These are phyloP conservation scores for Danaus chrysippus DNA, from an alignment of 2,888 invertebrate genomes.

Conservation along the genomic window DNA sequence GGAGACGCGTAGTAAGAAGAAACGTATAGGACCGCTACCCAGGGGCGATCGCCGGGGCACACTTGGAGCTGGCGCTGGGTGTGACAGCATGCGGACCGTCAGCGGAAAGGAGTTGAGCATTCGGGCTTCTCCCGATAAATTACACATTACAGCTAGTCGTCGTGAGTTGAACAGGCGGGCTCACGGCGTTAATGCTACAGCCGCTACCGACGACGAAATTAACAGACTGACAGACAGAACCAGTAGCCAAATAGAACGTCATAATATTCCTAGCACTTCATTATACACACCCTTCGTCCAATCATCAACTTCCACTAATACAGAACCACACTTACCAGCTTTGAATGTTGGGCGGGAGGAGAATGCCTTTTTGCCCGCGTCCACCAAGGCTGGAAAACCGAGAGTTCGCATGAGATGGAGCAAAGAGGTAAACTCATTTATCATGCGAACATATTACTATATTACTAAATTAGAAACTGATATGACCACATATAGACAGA, in stretches of 20 bases:
- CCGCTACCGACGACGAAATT: conserved; percentile 2
- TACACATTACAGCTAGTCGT: conserved; percentile 8
- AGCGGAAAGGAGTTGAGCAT: too few species aligned
- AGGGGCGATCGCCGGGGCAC: too few species aligned
- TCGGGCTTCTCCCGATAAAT: too few species aligned
- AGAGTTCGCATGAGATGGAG: too few species aligned
- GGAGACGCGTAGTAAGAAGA: conserved; percentile 1
- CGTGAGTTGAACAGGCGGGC: conserved; percentile 9
- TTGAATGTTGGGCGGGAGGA: conserved; percentile 5
- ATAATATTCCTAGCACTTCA: too few species aligned
- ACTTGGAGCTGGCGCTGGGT: too few species aligned
- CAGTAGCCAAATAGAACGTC: neutral
- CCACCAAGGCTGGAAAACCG: too few species aligned
- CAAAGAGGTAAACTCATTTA: too few species aligned
- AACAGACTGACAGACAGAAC: neutral
- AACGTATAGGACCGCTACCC: conserved; percentile 10
- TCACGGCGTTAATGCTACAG: conserved; percentile 10
- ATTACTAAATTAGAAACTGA: conserved; percentile 1
- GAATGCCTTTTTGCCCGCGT: neutral
- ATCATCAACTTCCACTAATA: neutral
- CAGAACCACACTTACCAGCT: neutral
- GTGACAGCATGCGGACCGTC: too few species aligned
- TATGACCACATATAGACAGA: neutral
- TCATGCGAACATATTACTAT: neutral
- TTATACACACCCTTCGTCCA: too few species aligned